phyloP scores from a whole-genome alignment of 2,888 invertebrate species.

The Cephonodes hylas region DNA sequence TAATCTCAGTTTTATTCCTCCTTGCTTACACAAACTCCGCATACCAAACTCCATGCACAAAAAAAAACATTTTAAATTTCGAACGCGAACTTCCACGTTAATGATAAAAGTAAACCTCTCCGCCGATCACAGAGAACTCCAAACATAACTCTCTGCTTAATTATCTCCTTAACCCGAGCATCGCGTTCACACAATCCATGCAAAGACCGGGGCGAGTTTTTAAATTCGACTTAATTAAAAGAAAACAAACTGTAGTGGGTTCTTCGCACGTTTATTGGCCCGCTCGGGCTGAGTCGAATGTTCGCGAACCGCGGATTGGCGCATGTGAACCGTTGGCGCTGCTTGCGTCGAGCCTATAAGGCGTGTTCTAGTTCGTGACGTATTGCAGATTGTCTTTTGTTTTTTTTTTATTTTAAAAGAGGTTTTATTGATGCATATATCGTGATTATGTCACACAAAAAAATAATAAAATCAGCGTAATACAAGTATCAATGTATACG shows the following conservation, averaged over 20 bases:
- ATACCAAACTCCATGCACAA: too few species aligned
- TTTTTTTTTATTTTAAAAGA: too few species aligned
- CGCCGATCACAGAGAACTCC: background rate
- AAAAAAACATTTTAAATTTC: too few species aligned
- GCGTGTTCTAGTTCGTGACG: background rate
- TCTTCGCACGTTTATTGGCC: too few species aligned
- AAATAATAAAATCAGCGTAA: too few species aligned
- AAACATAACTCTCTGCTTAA: background rate
- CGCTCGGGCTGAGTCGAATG: background rate
- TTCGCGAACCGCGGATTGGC: background rate
- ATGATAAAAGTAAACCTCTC: background rate
- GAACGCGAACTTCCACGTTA: background rate
- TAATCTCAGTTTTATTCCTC: too few species aligned
- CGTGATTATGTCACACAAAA: too few species aligned
- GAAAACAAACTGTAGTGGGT: constrained; percentile 50
- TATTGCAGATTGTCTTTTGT: too few species aligned
- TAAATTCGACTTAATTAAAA: constrained; percentile 60
- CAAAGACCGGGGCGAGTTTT: constrained; percentile 34
- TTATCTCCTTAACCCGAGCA: constrained; percentile 2
- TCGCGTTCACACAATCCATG: background rate
- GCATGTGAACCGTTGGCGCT: background rate
- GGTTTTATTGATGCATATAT: too few species aligned
- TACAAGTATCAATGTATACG: too few species aligned
- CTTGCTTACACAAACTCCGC: too few species aligned
- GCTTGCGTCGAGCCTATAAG: background rate